Evolutionary conservation across 2,888 invertebrate species (phyloP).

Genomic region (Drepana falcataria): DNA sequence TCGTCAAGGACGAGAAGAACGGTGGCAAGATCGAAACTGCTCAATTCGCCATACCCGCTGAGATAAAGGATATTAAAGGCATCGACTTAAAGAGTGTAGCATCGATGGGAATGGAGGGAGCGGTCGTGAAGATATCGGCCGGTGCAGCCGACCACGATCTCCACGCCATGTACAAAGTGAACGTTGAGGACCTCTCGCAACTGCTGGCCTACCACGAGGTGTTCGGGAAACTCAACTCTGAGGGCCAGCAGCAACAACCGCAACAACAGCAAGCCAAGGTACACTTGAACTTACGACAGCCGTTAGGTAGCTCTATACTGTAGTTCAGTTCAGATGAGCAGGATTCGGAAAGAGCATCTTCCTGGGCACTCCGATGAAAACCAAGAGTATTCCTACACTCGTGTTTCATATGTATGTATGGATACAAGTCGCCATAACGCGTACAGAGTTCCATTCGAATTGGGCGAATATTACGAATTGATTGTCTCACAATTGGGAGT

Average conservation of each 20-base stretch:
- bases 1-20: constrained; percentile 79
- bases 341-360: no score
- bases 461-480: no score
- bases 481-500: no score
- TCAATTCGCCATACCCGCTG: constrained; percentile 69
- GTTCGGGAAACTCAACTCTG: constrained; percentile 72
- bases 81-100: constrained; percentile 70
- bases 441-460: no score
- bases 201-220: constrained; percentile 92
- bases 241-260: constrained; percentile 48
- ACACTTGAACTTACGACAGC: neutral
- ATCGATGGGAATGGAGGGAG: constrained; percentile 81
- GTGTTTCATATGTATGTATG: no score
- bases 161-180: constrained; percentile 89
- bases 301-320: no score
- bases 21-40: constrained; percentile 49
- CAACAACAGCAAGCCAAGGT: constrained; percentile 49
- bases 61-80: constrained; percentile 73
- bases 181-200: constrained; percentile 91
- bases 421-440: no score
- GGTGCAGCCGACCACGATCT: constrained; percentile 84
- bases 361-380: no score
- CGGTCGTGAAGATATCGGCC: constrained; percentile 85
- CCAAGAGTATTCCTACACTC: no score
- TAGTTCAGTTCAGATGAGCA: no score